Percentiles rank a stretch among this genome's conserved stretches.
Conservation (phyloP, 2,888 invertebrate genomes). For the Melipona bicolor region DNA sequence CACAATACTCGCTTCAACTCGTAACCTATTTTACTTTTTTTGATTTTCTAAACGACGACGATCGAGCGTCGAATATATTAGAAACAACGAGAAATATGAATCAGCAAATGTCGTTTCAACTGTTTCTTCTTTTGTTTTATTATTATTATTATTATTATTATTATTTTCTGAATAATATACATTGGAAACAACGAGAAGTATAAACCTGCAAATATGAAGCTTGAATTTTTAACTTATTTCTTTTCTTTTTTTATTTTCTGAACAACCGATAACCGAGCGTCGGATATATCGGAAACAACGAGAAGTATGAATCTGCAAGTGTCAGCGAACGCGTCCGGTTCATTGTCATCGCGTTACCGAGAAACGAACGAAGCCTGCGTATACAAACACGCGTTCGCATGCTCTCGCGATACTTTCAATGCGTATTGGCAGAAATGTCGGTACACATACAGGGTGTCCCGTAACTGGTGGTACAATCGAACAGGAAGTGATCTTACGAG, state of each 20-base stretch:
- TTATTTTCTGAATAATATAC: too few relatives aligned
- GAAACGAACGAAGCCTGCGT: constrained; percentile 30
- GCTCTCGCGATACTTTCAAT: constrained; percentile 10
- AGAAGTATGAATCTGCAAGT: constrained; percentile 29
- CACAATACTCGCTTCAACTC: neutral
- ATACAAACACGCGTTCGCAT: neutral
- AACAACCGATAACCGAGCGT: constrained; percentile 4
- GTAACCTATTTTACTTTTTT: neutral
- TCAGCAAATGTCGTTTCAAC: constrained; percentile 24
- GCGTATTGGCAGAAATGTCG: constrained; percentile 53
- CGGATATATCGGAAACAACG: constrained; percentile 11
- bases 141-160: too few relatives aligned
- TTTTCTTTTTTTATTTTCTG: neutral
- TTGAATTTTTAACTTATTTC: neutral
- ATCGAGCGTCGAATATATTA: neutral
- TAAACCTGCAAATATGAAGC: too few relatives aligned
- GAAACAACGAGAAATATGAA: constrained; percentile 25
- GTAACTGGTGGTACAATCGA: too few relatives aligned
- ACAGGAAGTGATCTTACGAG: too few relatives aligned
- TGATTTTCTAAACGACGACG: neutral
- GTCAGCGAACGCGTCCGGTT: constrained; percentile 44
- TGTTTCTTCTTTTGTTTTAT: too few relatives aligned
- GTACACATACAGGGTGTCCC: neutral
- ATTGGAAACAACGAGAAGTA: too few relatives aligned
- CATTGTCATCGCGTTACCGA: constrained; percentile 56